Evolutionary conservation across 30 jellyfish, hydroid and myxozoan species (phyloP), one percentile per base, ranked within the genome.

Genomic region (Aurelia coerulea): DNA sequence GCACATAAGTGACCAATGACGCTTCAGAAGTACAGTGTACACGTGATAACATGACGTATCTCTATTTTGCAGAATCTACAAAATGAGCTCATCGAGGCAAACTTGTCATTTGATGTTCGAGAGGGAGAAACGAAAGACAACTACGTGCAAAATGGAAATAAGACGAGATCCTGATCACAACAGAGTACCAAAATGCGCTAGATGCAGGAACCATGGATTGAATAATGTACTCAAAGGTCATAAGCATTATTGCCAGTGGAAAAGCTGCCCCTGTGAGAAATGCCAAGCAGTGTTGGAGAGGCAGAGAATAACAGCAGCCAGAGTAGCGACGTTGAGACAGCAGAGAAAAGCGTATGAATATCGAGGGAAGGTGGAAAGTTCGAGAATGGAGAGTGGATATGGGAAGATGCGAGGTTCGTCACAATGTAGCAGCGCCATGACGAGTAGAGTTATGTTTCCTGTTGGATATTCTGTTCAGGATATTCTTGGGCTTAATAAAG

Each of bases 101-200:
- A 69, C 39, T 9, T 14, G 73, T 51, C 89, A 79, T 23, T 49
- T 79, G 73, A 6, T 46, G 10, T 79, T 63, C 6, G 62, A 29
- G 31, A 58, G 32, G 35, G 89, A 64, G 46, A 37, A 19, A 60
- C 31, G 35, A 5, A 79, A 65, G 32, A 67, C 69, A 3, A 42
- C 60, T 41, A 29, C 37, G 19, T 5, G 78, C 72, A 67, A 65
- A 59, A 67, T 65, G 68, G 89, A 79, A 29, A 74, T 23, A 12
- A 19, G 73, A 12, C 46, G 81, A 33, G 81, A 79, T 6, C 2
- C 74, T 5, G 89, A 79, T 32, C 89, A 79, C 89, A 79, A 79
- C 73, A 79, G 95, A 17, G 56, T 86, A 5, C 95, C 95, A 50
- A 86, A 86, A 53, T 86, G 95, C 89, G 95, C 95, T 13, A 72